A percentile compares a stretch with the other conserved stretches of the same genome.
These are phyloP conservation scores for Agrochola litura DNA, from an alignment of 2,888 invertebrate genomes.

Conservation along the genomic window DNA sequence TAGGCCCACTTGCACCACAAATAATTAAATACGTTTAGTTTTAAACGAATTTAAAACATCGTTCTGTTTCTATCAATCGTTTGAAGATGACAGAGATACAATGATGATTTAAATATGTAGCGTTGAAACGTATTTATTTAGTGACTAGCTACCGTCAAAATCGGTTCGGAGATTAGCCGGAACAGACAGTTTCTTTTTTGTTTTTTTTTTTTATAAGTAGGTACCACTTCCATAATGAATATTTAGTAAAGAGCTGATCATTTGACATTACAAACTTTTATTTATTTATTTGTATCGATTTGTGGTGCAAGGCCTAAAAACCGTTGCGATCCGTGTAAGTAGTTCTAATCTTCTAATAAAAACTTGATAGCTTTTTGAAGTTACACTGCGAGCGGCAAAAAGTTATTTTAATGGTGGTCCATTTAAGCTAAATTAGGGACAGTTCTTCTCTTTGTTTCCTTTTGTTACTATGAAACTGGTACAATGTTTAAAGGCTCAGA, in stretches of 20 bases:
- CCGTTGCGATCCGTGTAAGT: constrained; percentile 18
- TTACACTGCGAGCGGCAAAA: constrained; percentile 24
- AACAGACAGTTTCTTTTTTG: no score
- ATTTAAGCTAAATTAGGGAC: constrained; percentile 5
- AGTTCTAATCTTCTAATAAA: constrained; percentile 45
- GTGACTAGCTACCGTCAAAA: no score
- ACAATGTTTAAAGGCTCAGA: constrained; percentile 50
- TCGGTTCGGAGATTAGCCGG: no score
- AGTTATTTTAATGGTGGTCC: not conserved
- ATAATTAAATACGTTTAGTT: not conserved
- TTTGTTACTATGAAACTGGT: constrained; percentile 31
- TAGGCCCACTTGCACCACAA: not conserved
- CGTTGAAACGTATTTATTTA: no score
- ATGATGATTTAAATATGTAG: no score
- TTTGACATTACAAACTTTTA: no score
- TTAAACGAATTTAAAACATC: not conserved
- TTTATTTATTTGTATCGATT: no score
- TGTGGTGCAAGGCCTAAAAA: not conserved
- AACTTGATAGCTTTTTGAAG: constrained; percentile 46
- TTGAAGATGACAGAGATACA: not conserved
- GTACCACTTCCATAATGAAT: no score
- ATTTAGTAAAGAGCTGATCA: no score
- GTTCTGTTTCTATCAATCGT: not conserved
- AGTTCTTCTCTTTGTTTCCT: constrained; percentile 4
- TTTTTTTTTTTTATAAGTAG: no score